phyloP scores from a whole-genome alignment of 2,797 vertebrate genomes.

The Argyrosomus regius region DNA sequence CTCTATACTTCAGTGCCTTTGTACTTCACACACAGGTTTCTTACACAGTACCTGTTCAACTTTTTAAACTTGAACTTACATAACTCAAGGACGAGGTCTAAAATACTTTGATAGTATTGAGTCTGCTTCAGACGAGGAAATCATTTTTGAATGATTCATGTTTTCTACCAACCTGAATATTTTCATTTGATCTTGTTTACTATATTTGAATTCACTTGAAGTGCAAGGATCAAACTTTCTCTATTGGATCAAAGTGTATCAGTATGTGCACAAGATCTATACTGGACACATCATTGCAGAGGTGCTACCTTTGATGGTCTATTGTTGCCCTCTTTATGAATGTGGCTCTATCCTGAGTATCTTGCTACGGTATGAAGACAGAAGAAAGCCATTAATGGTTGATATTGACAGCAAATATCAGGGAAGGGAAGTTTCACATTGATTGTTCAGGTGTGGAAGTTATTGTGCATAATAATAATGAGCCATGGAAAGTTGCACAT shows the following conservation, averaged over 20 bases:
- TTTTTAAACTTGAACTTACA: background rate
- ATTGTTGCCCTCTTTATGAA: background rate
- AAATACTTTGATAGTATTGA: background rate
- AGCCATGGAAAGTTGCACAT: slow-evolving; percentile 32
- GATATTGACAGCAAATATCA: slow-evolving; percentile 36
- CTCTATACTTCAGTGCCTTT: too few relatives aligned
- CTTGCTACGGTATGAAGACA: background rate
- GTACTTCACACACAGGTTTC: background rate
- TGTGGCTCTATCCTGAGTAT: background rate
- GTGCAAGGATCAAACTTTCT: background rate
- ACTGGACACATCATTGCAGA: too few relatives aligned
- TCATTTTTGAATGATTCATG: background rate
- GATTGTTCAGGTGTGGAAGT: slow-evolving; percentile 52
- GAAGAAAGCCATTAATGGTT: slow-evolving; percentile 21
- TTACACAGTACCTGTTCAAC: background rate
- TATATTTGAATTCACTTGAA: background rate
- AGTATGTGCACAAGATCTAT: background rate
- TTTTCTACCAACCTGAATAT: background rate
- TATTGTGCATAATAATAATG: slow-evolving; percentile 57
- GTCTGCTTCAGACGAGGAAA: background rate
- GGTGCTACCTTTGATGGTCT: background rate
- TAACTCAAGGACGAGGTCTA: background rate
- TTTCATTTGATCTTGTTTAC: background rate
- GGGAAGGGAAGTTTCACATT: slow-evolving; percentile 20
- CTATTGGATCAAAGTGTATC: background rate